Conservation (phyloP, 2,113 vertebrate genomes). For the Pluvianellus socialis region DNA sequence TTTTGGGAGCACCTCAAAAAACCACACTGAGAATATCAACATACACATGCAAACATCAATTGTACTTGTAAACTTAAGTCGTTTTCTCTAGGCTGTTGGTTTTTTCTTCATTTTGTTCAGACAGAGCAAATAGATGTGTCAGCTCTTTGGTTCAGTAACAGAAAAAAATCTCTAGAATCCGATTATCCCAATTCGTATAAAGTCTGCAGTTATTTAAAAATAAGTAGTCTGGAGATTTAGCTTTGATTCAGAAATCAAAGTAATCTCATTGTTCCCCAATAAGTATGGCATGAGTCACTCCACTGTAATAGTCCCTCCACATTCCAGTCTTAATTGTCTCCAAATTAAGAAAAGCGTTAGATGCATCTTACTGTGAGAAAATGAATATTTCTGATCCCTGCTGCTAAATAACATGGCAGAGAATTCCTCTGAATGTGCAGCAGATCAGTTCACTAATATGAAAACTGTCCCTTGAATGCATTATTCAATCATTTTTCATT, state of each 20-base stretch:
- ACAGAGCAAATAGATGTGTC: slow-evolving; percentile 18
- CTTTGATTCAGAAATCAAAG: slow-evolving; percentile 63
- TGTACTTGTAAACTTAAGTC: background rate
- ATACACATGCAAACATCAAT: background rate
- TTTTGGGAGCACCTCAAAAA: background rate
- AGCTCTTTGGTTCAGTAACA: slow-evolving; percentile 33
- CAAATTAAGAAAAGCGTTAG: slow-evolving; percentile 66
- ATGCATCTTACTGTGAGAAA: slow-evolving; percentile 58
- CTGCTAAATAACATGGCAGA: slow-evolving; percentile 42
- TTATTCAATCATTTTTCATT: slow-evolving; percentile 44
- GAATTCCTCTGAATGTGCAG: slow-evolving; percentile 44
- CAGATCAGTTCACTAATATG: slow-evolving; percentile 22
- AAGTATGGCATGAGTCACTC: slow-evolving; percentile 46
- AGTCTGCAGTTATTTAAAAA: slow-evolving; percentile 59
- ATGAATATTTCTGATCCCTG: slow-evolving; percentile 57
- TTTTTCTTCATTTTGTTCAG: slow-evolving; percentile 18
- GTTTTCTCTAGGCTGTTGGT: background rate
- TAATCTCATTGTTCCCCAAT: slow-evolving; percentile 33
- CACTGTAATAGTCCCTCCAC: slow-evolving; percentile 34
- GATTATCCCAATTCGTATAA: slow-evolving; percentile 43
- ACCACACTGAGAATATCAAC: background rate
- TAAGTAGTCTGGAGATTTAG: slow-evolving; percentile 62
- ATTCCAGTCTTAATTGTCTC: slow-evolving; percentile 50
- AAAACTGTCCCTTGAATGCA: slow-evolving; percentile 40
- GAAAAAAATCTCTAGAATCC: slow-evolving; percentile 41